Evolutionary conservation across 2,888 invertebrate genomes (phyloP).

Genomic region (Agrochola macilenta): DNA sequence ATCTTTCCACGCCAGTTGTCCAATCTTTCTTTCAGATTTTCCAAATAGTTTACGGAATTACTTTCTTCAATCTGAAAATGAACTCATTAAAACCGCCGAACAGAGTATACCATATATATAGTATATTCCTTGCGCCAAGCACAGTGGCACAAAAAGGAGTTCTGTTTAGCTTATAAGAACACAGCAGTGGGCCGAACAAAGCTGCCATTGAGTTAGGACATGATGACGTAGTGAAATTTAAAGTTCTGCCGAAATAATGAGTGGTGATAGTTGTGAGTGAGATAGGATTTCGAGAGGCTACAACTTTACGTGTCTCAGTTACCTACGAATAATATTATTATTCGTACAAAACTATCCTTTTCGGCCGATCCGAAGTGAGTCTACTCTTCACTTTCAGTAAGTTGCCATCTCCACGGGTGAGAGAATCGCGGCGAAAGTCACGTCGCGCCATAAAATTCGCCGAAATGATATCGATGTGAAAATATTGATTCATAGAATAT

Average conservation of each 20-base stretch:
- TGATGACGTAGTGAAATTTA: background rate
- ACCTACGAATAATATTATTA: no score
- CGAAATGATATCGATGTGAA: background rate
- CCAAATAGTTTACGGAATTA: slow-evolving; percentile 55
- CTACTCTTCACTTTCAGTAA: background rate
- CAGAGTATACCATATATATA: background rate
- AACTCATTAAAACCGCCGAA: background rate
- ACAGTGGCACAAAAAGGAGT: background rate
- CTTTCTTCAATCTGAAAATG: slow-evolving; percentile 64
- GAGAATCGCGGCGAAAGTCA: background rate
- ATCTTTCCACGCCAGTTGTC: slow-evolving; percentile 69
- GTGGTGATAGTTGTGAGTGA: background rate
- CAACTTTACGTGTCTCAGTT: background rate
- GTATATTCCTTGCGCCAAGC: no score
- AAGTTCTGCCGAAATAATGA: background rate
- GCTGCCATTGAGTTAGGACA: background rate
- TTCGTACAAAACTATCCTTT: background rate
- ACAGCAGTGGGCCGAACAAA: background rate
- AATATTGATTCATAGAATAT: background rate
- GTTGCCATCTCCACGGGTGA: background rate
- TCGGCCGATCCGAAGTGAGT: no score
- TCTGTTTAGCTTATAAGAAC: no score
- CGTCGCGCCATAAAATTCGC: background rate
- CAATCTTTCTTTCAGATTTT: slow-evolving; percentile 65
- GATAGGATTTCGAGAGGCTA: background rate